Evolutionary conservation across 2,797 vertebrate genomes (phyloP).

Genomic region (Squalus acanthias): DNA sequence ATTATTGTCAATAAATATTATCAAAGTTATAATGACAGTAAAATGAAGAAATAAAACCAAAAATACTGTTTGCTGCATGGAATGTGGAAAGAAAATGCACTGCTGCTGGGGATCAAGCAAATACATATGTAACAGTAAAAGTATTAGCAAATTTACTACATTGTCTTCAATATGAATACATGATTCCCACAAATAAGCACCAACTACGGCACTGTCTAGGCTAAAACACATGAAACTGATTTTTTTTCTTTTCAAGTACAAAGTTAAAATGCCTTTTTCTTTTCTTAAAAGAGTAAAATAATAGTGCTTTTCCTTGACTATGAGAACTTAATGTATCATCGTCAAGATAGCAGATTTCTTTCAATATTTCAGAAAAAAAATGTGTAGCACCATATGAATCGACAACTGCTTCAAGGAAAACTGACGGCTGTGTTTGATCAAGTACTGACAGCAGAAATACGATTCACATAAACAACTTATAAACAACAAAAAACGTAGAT

Average conservation of each 20-base stretch:
- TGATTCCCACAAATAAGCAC: slow-evolving; percentile 95
- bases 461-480: slow-evolving; percentile 48
- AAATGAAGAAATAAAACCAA: slow-evolving; percentile 54
- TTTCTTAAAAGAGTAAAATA: slow-evolving; percentile 92
- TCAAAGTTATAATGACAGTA: slow-evolving; percentile 55
- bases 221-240: slow-evolving; percentile 96
- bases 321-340: slow-evolving; percentile 91
- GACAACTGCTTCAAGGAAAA: slow-evolving; percentile 63
- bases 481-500: slow-evolving; percentile 52
- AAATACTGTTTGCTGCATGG: slow-evolving; percentile 65
- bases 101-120: slow-evolving; percentile 60
- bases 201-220: slow-evolving; percentile 97
- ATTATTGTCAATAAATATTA: slow-evolving; percentile 75
- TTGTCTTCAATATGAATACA: slow-evolving; percentile 76
- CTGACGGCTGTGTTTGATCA: slow-evolving; percentile 52
- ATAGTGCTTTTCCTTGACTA: slow-evolving; percentile 83
- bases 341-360: slow-evolving; percentile 84
- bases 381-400: slow-evolving; percentile 54
- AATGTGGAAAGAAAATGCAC: slow-evolving; percentile 76
- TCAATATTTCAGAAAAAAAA: slow-evolving; percentile 57
- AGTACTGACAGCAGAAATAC: slow-evolving; percentile 54
- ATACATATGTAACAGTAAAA: slow-evolving; percentile 78
- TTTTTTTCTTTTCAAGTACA: slow-evolving; percentile 94
- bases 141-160: slow-evolving; percentile 70
- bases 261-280: slow-evolving; percentile 98